Base-by-base conservation (phyloP, 2,797 vertebrate genomes). In the Gymnodraco acuticeps region DNA sequence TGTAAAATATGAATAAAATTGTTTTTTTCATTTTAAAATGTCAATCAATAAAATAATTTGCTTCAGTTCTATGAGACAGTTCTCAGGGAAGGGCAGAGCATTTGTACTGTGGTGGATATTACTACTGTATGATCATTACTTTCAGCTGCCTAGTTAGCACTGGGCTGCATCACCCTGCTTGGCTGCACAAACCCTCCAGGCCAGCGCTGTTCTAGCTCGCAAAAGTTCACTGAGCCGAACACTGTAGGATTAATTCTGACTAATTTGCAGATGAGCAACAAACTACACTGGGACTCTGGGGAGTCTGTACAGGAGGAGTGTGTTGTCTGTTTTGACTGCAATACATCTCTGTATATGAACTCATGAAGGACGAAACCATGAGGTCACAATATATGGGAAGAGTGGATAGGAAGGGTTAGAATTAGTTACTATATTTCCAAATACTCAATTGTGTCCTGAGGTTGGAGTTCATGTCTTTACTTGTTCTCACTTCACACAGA, bases 141-240 rank as follows among this genome's bases (percentile, higher is more conserved):
- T 77, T 72, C 53, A 74, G 61, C 67, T 75, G 77, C 69, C 59
- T 45, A 72, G 77, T 86, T 71, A 77, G 76, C 84, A 70, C 75
- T 75, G 74, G 80, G 55, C 66, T 67, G 46, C 17, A 73, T 88
- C 58, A 53, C 47, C 54, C 46, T 62, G 82, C 81, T 85, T 62
- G 77, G 77, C 85, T 84, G 81, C 80, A 82, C 77, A 87, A 75
- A 78, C 27, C 73, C 89, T 89, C 48, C 15, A 72, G 87, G 89
- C 80, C 81, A 80, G 38, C 33, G 12, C 64, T 76, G 83, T 82
- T 80, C 85, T 82, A 33, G 55, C 83, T 31, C 61, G 74, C 66
- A 78, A 89, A 84, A 78, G 87, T 84, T 92, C 89, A 93, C 64
- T 82, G 86, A 92, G 77, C 83, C 50, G 71, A 82, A 92, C 71